Percentiles rank a stretch among this genome's conserved stretches.
Evolutionary conservation across 1,140 invertebrate genomes (phyloP).

Genomic region (Heliconius himera): DNA sequence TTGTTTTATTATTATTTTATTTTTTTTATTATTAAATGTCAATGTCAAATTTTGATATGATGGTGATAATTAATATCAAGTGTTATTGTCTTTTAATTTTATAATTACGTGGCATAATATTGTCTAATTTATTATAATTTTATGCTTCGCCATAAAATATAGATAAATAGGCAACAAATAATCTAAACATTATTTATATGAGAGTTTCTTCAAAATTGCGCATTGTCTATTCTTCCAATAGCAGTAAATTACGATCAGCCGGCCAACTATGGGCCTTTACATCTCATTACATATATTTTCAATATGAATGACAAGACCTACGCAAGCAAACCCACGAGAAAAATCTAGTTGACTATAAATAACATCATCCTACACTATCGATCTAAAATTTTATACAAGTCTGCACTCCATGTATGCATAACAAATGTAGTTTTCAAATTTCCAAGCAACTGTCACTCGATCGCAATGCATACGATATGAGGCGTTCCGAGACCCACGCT

Average conservation of each 20-base stretch:
- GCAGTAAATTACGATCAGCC: background rate
- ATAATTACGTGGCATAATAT: too few species aligned
- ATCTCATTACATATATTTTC: background rate
- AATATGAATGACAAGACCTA: background rate
- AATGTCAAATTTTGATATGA: background rate
- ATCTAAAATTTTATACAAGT: slow-evolving; percentile 16
- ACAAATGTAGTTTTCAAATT: slow-evolving; percentile 35
- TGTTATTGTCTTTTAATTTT: too few species aligned
- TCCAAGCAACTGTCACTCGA: slow-evolving; percentile 39
- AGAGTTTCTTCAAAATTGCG: too few species aligned
- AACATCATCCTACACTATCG: slow-evolving; percentile 1
- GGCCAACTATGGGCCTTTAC: background rate
- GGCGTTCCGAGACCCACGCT: slow-evolving; percentile 24
- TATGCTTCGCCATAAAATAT: too few species aligned
- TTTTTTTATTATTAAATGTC: background rate
- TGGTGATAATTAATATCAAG: too few species aligned
- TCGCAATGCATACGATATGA: slow-evolving; percentile 37
- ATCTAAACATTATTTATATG: too few species aligned
- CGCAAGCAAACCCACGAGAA: background rate
- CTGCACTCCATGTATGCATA: slow-evolving; percentile 24
- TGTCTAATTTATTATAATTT: too few species aligned
- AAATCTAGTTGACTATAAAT: background rate
- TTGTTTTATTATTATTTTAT: background rate
- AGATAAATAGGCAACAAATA: too few species aligned
- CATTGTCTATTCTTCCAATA: background rate